These are phyloP conservation scores for Leptinotarsa undecemlineata DNA, from an alignment of 1,140 invertebrate species.

Conservation along the genomic window DNA sequence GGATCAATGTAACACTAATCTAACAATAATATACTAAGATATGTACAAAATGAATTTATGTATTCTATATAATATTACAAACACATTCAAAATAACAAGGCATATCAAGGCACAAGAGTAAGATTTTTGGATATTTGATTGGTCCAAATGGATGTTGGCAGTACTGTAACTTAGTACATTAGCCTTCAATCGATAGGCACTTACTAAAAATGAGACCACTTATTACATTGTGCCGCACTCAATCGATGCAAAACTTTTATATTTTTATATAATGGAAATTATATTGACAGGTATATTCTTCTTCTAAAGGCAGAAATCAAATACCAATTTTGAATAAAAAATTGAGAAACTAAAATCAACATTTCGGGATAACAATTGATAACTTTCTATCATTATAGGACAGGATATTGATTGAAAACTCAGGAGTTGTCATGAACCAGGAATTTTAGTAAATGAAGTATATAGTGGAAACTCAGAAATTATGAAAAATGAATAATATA, in stretches of 20 bases:
- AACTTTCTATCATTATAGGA: too few species aligned
- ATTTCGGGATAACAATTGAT: too few species aligned
- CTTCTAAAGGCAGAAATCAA: too few species aligned
- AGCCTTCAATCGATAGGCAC: constrained; percentile 3
- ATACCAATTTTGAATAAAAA: too few species aligned
- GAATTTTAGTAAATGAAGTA: too few species aligned
- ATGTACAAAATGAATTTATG: constrained; percentile 38
- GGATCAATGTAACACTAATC: constrained; percentile 19
- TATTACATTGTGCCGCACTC: neutral
- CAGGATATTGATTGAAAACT: too few species aligned
- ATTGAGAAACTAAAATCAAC: too few species aligned
- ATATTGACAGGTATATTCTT: too few species aligned
- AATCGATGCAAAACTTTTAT: neutral
- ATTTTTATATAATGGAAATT: too few species aligned
- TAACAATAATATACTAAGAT: constrained; percentile 38
- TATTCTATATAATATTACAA: constrained; percentile 43
- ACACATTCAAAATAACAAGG: constrained; percentile 34
- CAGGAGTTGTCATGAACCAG: too few species aligned
- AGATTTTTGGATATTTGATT: constrained; percentile 12
- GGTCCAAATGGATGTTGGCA: neutral
- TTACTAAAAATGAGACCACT: constrained; percentile 36
- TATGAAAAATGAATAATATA: too few species aligned
- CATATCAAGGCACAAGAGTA: constrained; percentile 36
- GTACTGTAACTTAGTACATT: neutral
- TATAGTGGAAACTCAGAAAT: too few species aligned